phyloP scores from a whole-genome alignment of 2,888 invertebrate species.

The Ennomos fuscantarius region DNA sequence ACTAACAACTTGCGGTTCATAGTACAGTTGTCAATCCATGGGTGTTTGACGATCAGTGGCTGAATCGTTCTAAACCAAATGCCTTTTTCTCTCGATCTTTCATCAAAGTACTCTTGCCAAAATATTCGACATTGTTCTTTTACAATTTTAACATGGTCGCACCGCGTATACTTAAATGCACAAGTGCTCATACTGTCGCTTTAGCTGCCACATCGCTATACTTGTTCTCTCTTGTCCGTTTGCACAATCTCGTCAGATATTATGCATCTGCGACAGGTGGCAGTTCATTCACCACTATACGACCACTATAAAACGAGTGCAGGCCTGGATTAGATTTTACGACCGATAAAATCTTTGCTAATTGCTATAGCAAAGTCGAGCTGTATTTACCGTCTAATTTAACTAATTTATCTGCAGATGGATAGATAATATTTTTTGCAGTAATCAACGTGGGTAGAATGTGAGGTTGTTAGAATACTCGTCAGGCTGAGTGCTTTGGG shows the following conservation, averaged over 20 bases:
- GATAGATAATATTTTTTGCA: conserved; percentile 21
- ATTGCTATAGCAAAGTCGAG: conserved; percentile 16
- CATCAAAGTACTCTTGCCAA: no score
- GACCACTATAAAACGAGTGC: conserved; percentile 30
- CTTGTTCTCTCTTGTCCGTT: conserved; percentile 16
- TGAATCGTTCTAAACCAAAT: no score
- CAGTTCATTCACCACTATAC: conserved; percentile 36
- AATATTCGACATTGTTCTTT: no score
- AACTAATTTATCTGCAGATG: conserved; percentile 12
- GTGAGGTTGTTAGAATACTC: conserved; percentile 10
- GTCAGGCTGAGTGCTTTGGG: no score
- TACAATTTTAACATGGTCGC: no score
- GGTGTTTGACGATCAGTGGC: no score
- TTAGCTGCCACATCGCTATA: no score
- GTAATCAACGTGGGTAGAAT: conserved; percentile 20
- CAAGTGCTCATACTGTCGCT: no score
- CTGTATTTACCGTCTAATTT: conserved; percentile 19
- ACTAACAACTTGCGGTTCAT: no score
- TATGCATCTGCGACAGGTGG: conserved; percentile 33
- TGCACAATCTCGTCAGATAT: conserved; percentile 28
- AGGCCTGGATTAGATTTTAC: conserved; percentile 15
- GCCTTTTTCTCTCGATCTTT: no score
- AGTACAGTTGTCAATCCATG: no score
- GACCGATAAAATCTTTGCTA: conserved; percentile 20
- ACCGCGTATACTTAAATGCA: no score